A percentile compares a stretch with the other conserved stretches of the same genome.
phyloP scores from a whole-genome alignment of 1,140 invertebrate genomes.

The Drosophila aff. region DNA sequence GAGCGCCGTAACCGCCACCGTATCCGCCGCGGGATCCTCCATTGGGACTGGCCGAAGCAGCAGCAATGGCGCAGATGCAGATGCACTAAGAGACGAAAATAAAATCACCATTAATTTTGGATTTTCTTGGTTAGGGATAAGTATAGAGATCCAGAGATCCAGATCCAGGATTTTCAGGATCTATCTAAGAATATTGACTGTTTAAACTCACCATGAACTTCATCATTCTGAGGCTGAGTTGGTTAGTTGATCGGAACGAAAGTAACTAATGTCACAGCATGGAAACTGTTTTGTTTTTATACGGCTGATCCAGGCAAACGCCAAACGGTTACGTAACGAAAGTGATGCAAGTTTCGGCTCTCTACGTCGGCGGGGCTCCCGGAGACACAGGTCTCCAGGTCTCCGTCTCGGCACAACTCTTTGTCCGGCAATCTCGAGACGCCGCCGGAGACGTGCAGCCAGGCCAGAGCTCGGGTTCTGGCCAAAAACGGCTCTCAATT shows the following conservation, averaged over 20 bases:
- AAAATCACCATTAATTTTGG: constrained; percentile 5
- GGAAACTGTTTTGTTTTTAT: constrained; percentile 67
- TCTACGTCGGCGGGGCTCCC: constrained; percentile 19
- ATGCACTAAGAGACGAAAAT: constrained; percentile 47
- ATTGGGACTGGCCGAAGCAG: constrained; percentile 60
- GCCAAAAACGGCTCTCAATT: constrained; percentile 54
- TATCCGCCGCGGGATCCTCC: constrained; percentile 35
- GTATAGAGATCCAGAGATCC: not conserved
- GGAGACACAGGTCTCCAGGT: constrained; percentile 50
- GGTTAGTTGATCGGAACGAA: constrained; percentile 56
- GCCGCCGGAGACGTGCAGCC: constrained; percentile 53
- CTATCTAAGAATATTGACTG: not conserved
- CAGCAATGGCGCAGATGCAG: constrained; percentile 66
- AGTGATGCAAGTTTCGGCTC: constrained; percentile 72
- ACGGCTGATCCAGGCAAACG: constrained; percentile 67
- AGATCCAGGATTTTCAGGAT: not conserved
- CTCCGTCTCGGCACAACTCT: constrained; percentile 18
- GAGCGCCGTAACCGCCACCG: constrained; percentile 14
- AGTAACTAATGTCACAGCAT: constrained; percentile 70
- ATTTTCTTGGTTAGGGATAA: not conserved
- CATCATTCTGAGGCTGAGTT: constrained; percentile 67
- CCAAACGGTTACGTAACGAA: constrained; percentile 68
- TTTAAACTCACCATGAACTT: constrained; percentile 71
- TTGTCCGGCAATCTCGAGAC: constrained; percentile 69
- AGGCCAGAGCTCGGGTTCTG: constrained; percentile 16